Evolutionary conservation across 2,113 vertebrate species (phyloP), one percentile per base, ranked within the genome.

Genomic region (Mormyrus lacerda): DNA sequence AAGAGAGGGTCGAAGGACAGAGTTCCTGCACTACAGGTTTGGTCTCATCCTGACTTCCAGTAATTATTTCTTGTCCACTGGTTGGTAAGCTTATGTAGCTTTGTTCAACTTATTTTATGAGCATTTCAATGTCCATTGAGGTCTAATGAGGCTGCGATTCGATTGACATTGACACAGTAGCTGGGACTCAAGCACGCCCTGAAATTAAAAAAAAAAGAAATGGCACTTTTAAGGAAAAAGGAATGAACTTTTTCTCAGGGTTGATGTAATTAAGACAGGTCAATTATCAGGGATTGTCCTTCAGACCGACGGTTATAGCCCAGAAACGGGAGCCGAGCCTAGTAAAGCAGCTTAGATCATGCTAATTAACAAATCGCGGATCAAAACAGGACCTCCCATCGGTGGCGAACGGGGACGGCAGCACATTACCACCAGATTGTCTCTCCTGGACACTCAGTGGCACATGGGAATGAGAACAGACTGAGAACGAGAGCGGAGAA

Each of bases 331-430:
- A 87, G 76, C 76, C 11, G 15, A 24, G 53, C 35, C 50, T 69
- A 6, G 47, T 87, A 83, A 88, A 90, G 87, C 27, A 44, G 87
- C 87, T 91, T 89, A 90, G 89, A 84, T 89, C 55, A 88, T 91
- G 90, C 90, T 92, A 91, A 91, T 91, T 91, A 91, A 90, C 88
- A 82, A 92, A 91, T 90, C 89, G 85, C 53, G 76, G 85, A 85
- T 88, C 88, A 85, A 83, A 87, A 89, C 79, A 90, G 91, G 87
- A 58, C 39, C 27, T 27, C 87, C 88, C 89, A 87, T 91, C 89
- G 73, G 87, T 73, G 87, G 82, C 19, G 88, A 82, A 53, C 79
- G 58, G 91, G 27, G 83, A 42, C 44, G 39, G 61, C 10, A 48
- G 5, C 69, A 65, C 89, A 89, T 91, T 89, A 90, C 55, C 87